These are phyloP conservation scores for Tolmerus cingulatus DNA, from an alignment of 2,888 invertebrate genomes.

Conservation along the genomic window DNA sequence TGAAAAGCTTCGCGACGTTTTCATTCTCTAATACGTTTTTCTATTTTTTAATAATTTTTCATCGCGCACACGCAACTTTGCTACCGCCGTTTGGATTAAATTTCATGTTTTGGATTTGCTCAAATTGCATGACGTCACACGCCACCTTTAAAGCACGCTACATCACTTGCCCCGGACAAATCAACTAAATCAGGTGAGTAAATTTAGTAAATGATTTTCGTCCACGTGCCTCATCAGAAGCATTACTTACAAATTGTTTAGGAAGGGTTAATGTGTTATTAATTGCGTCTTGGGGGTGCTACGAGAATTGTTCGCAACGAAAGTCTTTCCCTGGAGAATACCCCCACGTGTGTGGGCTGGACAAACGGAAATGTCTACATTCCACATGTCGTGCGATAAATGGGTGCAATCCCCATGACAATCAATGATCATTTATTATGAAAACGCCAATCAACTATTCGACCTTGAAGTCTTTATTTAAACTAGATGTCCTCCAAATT, in stretches of 20 bases:
- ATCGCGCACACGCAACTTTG: not conserved
- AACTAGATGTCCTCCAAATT: not conserved
- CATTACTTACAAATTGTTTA: not conserved
- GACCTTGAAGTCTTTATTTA: not conserved
- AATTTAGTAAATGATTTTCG: not conserved
- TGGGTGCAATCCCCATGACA: not conserved
- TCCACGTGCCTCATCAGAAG: not conserved
- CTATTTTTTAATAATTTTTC: not conserved
- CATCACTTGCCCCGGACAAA: not conserved
- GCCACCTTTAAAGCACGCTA: constrained; percentile 8
- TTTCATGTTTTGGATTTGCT: constrained; percentile 28
- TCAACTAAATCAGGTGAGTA: constrained; percentile 24
- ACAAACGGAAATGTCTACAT: not conserved
- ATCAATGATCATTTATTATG: not conserved
- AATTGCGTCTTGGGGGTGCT: not conserved
- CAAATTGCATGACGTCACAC: constrained; percentile 34
- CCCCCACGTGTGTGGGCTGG: not conserved
- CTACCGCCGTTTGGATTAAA: not conserved
- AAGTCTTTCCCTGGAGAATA: not conserved
- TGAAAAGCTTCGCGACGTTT: not conserved
- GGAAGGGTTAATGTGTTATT: not conserved
- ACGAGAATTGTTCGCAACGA: not conserved
- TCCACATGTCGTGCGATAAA: not conserved
- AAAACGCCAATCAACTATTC: not conserved
- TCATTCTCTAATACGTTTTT: not conserved